Evolutionary conservation across 2,113 vertebrate species (phyloP), one percentile per base, ranked within the genome.

Genomic region (Lepidothrix coronata): DNA sequence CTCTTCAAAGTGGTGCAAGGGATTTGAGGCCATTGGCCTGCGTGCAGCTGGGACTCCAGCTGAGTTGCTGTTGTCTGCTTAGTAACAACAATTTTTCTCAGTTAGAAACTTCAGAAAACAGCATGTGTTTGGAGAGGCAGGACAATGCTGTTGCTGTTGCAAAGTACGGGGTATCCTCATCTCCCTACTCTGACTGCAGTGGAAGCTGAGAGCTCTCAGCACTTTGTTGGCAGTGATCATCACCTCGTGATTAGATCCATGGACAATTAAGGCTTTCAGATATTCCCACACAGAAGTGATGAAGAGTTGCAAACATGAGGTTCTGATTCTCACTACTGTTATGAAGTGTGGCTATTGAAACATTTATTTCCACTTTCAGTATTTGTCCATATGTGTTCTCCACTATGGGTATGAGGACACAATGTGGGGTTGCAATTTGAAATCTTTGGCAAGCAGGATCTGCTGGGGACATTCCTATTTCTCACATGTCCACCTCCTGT

Each of bases 271-370:
- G 25, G 28, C 31, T 83, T 88, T 93, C 62, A 76, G 82, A 89
- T 96, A 79, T 89, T 94, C 66, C 75, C 67, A 65, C 61, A 76
- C 16, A 88, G 76, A 93, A 93, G 55, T 58, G 58, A 75, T 24
- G 74, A 96, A 81, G 57, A 76, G 25, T 72, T 87, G 55, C 51
- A 96, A 91, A 94, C 81, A 91, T 70, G 46, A 94, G 71, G 78
- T 94, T 96, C 71, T 93, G 82, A 95, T 96, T 96, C 89, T 88
- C 81, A 74, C 62, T 71, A 5, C 62, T 74, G 46, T 54, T 74
- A 59, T 2, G 12, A 73, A 82, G 74, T 85, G 25, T 73, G 67
- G 35, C 63, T 89, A 54, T 37, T 85, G 81, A 89, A 97, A 76
- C 25, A 79, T 87, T 87, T 89, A 89, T 46, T 91, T 95, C 63